Percentiles rank a stretch among this genome's conserved stretches.
Evolutionary conservation across 2,888 invertebrate species (phyloP).

Genomic region (Entomobrya proxima): DNA sequence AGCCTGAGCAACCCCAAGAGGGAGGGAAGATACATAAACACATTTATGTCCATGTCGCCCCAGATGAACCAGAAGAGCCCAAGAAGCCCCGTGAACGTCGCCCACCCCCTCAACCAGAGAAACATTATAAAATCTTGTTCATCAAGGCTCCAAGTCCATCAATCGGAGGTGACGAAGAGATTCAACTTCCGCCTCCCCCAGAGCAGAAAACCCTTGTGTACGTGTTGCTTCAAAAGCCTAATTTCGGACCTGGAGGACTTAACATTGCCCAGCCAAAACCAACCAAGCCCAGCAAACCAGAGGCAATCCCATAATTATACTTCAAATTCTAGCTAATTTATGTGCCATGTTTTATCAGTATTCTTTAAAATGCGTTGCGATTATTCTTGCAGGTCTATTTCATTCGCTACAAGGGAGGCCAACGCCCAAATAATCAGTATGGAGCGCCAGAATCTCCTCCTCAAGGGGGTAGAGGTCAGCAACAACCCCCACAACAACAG

Average conservation of each 20-base stretch:
- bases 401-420: conserved; percentile 86
- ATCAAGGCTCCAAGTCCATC: conserved; percentile 81
- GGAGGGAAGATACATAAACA: conserved; percentile 91
- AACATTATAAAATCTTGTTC: conserved; percentile 87
- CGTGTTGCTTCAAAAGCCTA: conserved; percentile 92
- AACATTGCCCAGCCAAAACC: conserved; percentile 83
- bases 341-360: conserved; percentile 77
- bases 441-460: conserved; percentile 51
- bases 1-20: conserved; percentile 84
- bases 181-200: conserved; percentile 73
- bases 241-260: conserved; percentile 85
- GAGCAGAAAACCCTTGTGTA: conserved; percentile 78
- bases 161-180: conserved; percentile 70
- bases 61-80: conserved; percentile 82
- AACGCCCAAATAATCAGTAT: conserved; percentile 77
- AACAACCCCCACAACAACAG: conserved; percentile 53
- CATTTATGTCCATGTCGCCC: conserved; percentile 89
- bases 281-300: conserved; percentile 69
- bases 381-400: conserved; percentile 92
- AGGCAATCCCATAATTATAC: conserved; percentile 20
- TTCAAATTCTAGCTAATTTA: background rate
- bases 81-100: conserved; percentile 90
- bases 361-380: conserved; percentile 87
- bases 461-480: conserved; percentile 53
- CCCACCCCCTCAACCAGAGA: conserved; percentile 93